phyloP scores from a whole-genome alignment of 2,888 invertebrate species.

The Sceliomorpha sp. region DNA sequence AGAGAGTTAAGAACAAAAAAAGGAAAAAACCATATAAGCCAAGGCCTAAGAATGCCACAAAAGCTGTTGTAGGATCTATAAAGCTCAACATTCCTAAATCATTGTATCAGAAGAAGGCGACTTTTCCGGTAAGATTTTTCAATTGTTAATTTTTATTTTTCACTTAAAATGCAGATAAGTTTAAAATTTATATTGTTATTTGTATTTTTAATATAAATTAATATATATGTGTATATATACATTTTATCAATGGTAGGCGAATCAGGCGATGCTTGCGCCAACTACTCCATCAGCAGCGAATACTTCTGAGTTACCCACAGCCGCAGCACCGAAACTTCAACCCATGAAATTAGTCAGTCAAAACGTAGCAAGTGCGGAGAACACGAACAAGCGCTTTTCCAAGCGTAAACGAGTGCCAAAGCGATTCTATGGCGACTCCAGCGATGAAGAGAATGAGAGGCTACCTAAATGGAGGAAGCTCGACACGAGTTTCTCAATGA shows the following conservation, averaged over 20 bases:
- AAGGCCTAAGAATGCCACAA: slow-evolving; percentile 72
- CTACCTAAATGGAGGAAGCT: slow-evolving; percentile 88
- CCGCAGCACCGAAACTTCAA: slow-evolving; percentile 42
- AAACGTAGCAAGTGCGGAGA: slow-evolving; percentile 78
- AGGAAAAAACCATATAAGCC: slow-evolving; percentile 81
- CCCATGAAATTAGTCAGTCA: slow-evolving; percentile 53
- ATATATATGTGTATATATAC: too few species aligned
- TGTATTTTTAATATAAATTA: too few species aligned
- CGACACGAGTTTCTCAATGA: slow-evolving; percentile 75
- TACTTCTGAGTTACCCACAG: slow-evolving; percentile 44
- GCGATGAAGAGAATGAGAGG: slow-evolving; percentile 87
- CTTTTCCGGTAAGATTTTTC: slow-evolving; percentile 43
- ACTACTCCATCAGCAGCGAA: slow-evolving; percentile 62
- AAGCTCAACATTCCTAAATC: slow-evolving; percentile 84
- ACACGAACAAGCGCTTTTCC: slow-evolving; percentile 87
- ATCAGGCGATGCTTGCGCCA: slow-evolving; percentile 16
- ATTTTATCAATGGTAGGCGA: too few species aligned
- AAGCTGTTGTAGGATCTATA: slow-evolving; percentile 80
- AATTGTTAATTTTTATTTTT: slow-evolving; percentile 9
- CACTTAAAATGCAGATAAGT: too few species aligned
- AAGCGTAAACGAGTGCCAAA: slow-evolving; percentile 91
- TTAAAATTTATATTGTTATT: too few species aligned
- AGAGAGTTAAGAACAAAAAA: slow-evolving; percentile 84
- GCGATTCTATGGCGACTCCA: slow-evolving; percentile 93
- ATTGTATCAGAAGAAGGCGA: slow-evolving; percentile 71